phyloP scores from a whole-genome alignment of 2,888 invertebrate genomes.

The Calameuta pallipes region DNA sequence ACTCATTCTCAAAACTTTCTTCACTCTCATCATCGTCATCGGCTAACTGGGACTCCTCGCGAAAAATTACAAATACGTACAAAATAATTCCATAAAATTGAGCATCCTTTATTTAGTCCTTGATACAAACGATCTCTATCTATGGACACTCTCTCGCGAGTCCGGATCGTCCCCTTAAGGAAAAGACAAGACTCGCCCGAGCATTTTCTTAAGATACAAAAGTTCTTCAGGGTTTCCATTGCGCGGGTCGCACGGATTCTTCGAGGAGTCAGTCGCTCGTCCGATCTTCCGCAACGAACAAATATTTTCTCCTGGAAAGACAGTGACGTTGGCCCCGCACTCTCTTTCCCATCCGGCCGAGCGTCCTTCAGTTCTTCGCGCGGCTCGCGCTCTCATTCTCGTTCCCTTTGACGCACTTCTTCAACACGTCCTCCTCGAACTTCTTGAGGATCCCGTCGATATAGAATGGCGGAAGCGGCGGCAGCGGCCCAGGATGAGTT shows the following conservation, averaged over 20 bases:
- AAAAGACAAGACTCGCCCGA: neutral
- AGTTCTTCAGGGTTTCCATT: neutral
- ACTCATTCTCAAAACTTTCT: neutral
- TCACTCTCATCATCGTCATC: neutral
- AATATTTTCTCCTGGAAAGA: neutral
- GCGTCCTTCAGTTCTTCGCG: no score
- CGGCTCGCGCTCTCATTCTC: no score
- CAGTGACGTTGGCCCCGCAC: neutral
- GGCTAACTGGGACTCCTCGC: neutral
- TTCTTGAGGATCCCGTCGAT: constrained; percentile 18
- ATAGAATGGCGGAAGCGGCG: constrained; percentile 15
- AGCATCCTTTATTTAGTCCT: neutral
- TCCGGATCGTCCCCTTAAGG: no score
- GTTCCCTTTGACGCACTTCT: neutral
- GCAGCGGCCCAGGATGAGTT: constrained; percentile 17
- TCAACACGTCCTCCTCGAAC: constrained; percentile 10
- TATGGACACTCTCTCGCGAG: no score
- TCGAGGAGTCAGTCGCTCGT: neutral
- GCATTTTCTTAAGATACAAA: neutral
- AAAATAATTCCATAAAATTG: neutral
- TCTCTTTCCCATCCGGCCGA: no score
- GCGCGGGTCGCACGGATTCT: no score
- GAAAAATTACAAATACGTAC: neutral
- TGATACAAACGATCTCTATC: neutral
- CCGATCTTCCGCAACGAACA: neutral